Base-by-base conservation (phyloP, 2,888 invertebrate species). In the Muschampia plurimacula region DNA sequence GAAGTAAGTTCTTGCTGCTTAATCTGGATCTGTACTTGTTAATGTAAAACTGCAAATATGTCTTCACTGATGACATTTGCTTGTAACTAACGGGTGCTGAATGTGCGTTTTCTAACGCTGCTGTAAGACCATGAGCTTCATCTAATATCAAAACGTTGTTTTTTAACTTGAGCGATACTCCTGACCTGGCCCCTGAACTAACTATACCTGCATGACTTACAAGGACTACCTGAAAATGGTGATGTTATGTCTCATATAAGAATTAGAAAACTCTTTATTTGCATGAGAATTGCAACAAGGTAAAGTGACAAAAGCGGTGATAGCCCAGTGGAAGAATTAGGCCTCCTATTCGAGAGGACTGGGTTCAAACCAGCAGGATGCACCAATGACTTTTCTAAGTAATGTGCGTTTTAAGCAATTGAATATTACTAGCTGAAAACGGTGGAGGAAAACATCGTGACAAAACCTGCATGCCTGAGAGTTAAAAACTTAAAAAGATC, bases 61-160 rank as follows among this genome's bases (percentile, higher is more conserved):
- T 95, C 69, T 95, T 95, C 66, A 96, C 95, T 65, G 95, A 91
- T 15, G 95, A 87, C 67, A 98, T 83, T 86, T 98, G 97, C 78
- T 94, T 92, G 0, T 95, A 95, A 0, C 94, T 95, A 13, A 99
- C 92, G 57, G 97, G 96, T 0, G 96, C 95, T 74, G 97, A 97
- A 84, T 99, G 96, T 80, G 99, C 97, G 82, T 96, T 97, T 75
- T 97, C 97, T 77, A 99, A 96, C 0, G 99, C 97, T 75, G 99
- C 98, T 10, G 99, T 92, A 1, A 99, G 95, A 87, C 99, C 99
- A 82, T 99, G 99, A 0, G 99, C 99, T 89, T 99, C 99, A 85
- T 99, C 99, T 22, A 98, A 95, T 74, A 99, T 97, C 0, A 99
- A 95, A 39, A 99, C 92, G 83, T 97, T 97, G 79, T 96, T 95